Percentiles rank a stretch among this genome's conserved stretches.
phyloP scores from a whole-genome alignment of 2,113 vertebrate species.

The Myxocyprinus asiaticus region DNA sequence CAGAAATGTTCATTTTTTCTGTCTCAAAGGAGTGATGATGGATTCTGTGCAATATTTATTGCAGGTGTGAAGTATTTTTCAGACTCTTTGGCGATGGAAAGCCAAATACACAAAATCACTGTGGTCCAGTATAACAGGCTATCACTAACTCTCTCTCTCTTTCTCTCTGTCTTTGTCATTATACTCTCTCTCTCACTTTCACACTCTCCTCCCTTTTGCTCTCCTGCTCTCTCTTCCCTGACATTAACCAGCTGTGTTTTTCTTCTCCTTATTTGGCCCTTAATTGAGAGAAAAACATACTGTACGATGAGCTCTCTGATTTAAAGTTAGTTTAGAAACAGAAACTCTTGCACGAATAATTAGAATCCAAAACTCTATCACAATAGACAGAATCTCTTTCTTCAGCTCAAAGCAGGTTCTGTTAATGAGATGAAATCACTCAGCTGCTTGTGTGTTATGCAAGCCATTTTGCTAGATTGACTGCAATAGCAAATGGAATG shows the following conservation, averaged over 20 bases:
- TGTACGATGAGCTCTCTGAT: neutral
- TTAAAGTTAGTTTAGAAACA: slow-evolving; percentile 38
- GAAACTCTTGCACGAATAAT: slow-evolving; percentile 41
- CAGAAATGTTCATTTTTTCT: neutral
- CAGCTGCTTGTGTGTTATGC: neutral
- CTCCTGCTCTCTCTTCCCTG: neutral
- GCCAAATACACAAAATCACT: slow-evolving; percentile 4
- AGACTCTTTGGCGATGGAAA: slow-evolving; percentile 5
- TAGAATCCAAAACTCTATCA: slow-evolving; percentile 32
- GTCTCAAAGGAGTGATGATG: neutral
- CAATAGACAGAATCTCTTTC: slow-evolving; percentile 7
- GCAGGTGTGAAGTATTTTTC: slow-evolving; percentile 27
- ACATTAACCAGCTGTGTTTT: slow-evolving; percentile 45
- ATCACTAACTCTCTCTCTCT: neutral
- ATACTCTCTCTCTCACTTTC: too few relatives aligned
- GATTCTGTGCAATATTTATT: neutral
- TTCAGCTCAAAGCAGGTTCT: slow-evolving; percentile 1
- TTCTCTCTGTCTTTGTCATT: too few relatives aligned
- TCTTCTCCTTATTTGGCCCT: slow-evolving; percentile 50
- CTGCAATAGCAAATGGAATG: slow-evolving; percentile 29
- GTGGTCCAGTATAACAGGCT: slow-evolving; percentile 27
- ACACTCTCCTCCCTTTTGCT: too few relatives aligned
- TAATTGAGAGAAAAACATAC: slow-evolving; percentile 48
- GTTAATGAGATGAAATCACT: slow-evolving; percentile 16
- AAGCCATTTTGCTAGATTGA: slow-evolving; percentile 9